Conservation (phyloP, 2,113 vertebrate genomes). For the Lutjanus erythropterus region DNA sequence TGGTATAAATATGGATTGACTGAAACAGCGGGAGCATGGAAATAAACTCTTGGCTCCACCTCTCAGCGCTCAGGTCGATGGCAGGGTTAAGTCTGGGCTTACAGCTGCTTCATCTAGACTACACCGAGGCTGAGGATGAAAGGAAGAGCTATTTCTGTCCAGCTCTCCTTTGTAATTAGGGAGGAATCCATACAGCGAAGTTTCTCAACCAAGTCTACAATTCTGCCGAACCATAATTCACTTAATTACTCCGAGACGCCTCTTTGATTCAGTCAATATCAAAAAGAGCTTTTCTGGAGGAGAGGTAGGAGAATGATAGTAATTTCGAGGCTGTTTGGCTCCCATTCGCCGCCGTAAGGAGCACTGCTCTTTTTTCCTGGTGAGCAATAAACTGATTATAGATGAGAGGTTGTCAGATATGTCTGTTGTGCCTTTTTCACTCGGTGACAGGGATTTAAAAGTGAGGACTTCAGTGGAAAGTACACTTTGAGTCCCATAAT, state of each 20-base stretch:
- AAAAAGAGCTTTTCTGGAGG: constrained; percentile 68
- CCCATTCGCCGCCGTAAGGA: constrained; percentile 39
- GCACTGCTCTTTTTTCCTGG: not conserved
- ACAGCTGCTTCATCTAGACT: constrained; percentile 63
- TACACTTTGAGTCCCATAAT: constrained; percentile 46
- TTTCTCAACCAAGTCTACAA: constrained; percentile 68
- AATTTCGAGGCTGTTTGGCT: constrained; percentile 67
- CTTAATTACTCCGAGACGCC: constrained; percentile 75
- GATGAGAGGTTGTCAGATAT: constrained; percentile 66
- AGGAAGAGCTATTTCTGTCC: constrained; percentile 73
- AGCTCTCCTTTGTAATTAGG: constrained; percentile 76
- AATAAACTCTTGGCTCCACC: constrained; percentile 47
- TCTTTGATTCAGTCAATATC: constrained; percentile 74
- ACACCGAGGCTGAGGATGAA: constrained; percentile 69
- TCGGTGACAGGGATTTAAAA: constrained; percentile 52
- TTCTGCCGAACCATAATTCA: constrained; percentile 72
- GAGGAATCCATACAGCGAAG: constrained; percentile 63
- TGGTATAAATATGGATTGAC: constrained; percentile 47
- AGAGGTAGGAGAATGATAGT: constrained; percentile 70
- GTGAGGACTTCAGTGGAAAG: constrained; percentile 40
- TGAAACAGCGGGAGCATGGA: not conserved
- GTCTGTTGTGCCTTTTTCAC: constrained; percentile 55
- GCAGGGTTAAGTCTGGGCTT: constrained; percentile 70
- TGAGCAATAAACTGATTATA: constrained; percentile 68
- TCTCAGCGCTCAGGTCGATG: constrained; percentile 56